Base-by-base conservation (phyloP, 2,888 invertebrate genomes). In the Amiota mariae region DNA sequence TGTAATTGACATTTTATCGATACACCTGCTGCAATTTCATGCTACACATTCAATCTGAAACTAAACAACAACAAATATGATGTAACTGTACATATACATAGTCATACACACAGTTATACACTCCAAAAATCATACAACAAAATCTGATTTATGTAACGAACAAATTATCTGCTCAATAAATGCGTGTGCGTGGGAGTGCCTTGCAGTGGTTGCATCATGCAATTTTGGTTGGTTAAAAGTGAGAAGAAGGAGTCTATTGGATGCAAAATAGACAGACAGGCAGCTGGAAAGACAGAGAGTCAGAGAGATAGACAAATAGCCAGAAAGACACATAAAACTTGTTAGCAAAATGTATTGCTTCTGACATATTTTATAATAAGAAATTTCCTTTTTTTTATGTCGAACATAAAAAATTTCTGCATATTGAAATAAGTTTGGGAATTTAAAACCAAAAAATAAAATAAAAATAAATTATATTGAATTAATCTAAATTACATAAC, bases 1-100 rank as follows among this genome's bases (percentile, higher is more conserved):
- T 63, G 63, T 15, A 46, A 18, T 63, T 63, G 63, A 63, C 63
- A 63, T 63, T 63, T 63, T 63, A 63, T 63, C 63, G 63, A 63
- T 63, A 63, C 63, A 63, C 63, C 63, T 63, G 63, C 54, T n/a
- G 54, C 6, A 54, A n/a, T n/a, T 54, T 12, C 54, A 54, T 12
- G 54, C 54, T n/a, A n/a, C 12, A n/a, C 12, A 54, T n/a, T n/a
- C 12, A 54, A 54, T 54, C 54, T n/a, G 8, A 54, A 54, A 54
- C 12, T 4, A 10, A 54, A 54, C 12, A n/a, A 10, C 3, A 12
- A 54, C 63, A 63, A 63, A 61, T 9, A 36, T 24, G 46, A 36
- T 36, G 20, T 61, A 15, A n/a, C 9, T 20, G 10, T 6, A 20
- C n/a, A n/a, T 13, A 36, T 46, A 63, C 46, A 63, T 8, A 46